phyloP scores from a whole-genome alignment of 2,888 invertebrate genomes.

The Acleris laterana region DNA sequence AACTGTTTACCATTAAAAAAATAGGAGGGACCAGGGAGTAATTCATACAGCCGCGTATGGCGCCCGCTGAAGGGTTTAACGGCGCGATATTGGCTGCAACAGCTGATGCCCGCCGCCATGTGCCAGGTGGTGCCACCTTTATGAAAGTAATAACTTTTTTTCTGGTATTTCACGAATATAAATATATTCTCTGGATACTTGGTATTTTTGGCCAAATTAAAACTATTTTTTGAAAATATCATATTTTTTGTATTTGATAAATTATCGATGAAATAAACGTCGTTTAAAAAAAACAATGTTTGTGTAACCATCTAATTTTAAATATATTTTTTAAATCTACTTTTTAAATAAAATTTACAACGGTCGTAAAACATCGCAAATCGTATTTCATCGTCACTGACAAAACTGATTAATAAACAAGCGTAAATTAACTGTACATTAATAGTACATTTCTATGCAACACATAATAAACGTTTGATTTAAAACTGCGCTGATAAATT shows the following conservation, averaged over 20 bases:
- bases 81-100: conserved; percentile 49
- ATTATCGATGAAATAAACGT: too few relatives aligned
- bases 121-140: conserved; percentile 49
- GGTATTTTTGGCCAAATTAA: too few relatives aligned
- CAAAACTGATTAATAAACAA: conserved; percentile 31
- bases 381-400: conserved; percentile 7
- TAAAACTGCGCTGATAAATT: conserved; percentile 50
- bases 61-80: conserved; percentile 40
- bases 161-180: not conserved
- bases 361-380: conserved; percentile 18
- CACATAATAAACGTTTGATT: conserved; percentile 42
- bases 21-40: conserved; percentile 32
- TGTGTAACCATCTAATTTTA: too few relatives aligned
- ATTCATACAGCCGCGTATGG: conserved; percentile 37
- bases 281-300: not conserved
- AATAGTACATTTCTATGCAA: conserved; percentile 15
- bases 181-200: too few relatives aligned
- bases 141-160: conserved; percentile 43
- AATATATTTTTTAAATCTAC: too few relatives aligned
- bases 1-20: conserved; percentile 30
- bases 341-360: conserved; percentile 3
- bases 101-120: conserved; percentile 46
- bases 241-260: too few relatives aligned
- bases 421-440: conserved; percentile 20
- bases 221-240: too few relatives aligned